Evolutionary conservation across 2,888 invertebrate genomes (phyloP), one percentile per base, ranked within the genome.

Genomic region (Rosalia funebris): DNA sequence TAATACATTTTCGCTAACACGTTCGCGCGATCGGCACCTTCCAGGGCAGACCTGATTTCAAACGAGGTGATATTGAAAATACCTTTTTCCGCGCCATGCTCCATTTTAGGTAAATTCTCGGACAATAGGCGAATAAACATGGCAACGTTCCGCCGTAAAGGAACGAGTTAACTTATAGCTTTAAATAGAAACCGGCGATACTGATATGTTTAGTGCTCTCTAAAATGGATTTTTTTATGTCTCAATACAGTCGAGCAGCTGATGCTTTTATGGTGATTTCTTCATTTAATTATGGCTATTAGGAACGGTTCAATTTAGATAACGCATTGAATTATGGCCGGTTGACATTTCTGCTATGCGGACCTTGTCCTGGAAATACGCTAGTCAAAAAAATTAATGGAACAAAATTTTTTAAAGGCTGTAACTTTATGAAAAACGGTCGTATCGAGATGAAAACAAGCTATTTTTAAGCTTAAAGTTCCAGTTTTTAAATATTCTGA

Each of bases 101-200:
- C 66, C 66, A 62, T 67, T 67, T 67, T 67, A 67, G 66, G 66
- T 62, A 62, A 64, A 60, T 64, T 64, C 62, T 50, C 60, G 57
- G 56, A 67, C 66, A 67, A 67, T 67, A 64, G 66, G 57, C 62
- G 52, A 59, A 66, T 63, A 63, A 66, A 66, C 59, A 62, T 45
- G 46, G 39, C 48, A 47, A 47, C 16, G 46, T 31, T 45, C 42
- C 32, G 37, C 25, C 10, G 34, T 34, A 34, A 39, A 36, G 46
- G 39, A 41, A 53, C 12, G 42, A 37, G 31, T 12, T 34, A n/a
- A 41, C 46, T 37, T 20, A 55, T 37, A 46, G 16, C 31, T 25
- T 36, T 31, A 39, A 39, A 52, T 16, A 57, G 48, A 45, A 14
- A 25, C 44, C 15, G 52, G 9, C 20, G 31, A 32, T 42, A 31